These are phyloP conservation scores for Leuctra nigra DNA, from an alignment of 2,888 invertebrate genomes.

Conservation along the genomic window DNA sequence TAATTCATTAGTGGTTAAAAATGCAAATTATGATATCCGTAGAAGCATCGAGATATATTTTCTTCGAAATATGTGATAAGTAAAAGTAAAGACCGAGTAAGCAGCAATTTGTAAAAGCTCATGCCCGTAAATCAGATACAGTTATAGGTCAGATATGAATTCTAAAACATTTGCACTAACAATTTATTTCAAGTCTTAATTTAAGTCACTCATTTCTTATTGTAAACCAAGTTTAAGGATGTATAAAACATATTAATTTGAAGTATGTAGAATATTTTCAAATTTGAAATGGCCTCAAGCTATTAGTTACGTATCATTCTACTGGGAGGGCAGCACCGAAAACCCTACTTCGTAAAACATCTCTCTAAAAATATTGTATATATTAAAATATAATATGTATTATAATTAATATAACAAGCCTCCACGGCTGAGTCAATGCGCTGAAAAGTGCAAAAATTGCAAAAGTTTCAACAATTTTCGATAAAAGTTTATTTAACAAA, in stretches of 20 bases:
- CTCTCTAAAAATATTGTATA: slow-evolving; percentile 18
- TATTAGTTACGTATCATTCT: background rate
- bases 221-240: background rate
- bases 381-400: slow-evolving; percentile 18
- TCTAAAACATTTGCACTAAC: background rate
- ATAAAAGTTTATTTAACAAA: background rate
- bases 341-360: slow-evolving; percentile 5
- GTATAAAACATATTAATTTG: no score
- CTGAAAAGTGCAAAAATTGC: slow-evolving; percentile 4
- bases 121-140: no score
- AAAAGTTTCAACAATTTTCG: slow-evolving; percentile 9
- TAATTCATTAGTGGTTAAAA: no score
- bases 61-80: no score
- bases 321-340: slow-evolving; percentile 8
- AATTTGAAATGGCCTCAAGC: background rate
- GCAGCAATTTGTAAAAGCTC: no score
- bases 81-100: no score
- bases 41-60: no score
- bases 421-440: slow-evolving; percentile 3
- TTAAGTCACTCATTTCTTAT: background rate
- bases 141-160: no score
- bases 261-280: no score
- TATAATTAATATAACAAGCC: slow-evolving; percentile 18
- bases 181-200: background rate
- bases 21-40: no score